Evolutionary conservation across 1,140 invertebrate species (phyloP).

Genomic region (Aphis gossypii): DNA sequence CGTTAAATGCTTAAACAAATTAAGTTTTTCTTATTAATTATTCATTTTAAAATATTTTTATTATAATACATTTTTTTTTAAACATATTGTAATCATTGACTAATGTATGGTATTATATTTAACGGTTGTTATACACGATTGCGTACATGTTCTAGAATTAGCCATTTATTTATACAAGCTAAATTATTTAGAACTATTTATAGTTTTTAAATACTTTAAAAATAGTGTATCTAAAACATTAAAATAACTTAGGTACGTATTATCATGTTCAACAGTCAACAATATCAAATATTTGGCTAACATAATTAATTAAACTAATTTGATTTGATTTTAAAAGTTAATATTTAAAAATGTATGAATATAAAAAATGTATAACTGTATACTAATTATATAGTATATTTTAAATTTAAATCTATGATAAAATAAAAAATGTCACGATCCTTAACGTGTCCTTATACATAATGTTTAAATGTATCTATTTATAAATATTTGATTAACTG

Average conservation of each 20-base stretch:
- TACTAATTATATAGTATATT: neutral
- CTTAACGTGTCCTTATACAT: neutral
- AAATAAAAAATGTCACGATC: neutral
- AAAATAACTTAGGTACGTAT: neutral
- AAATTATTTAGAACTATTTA: too few species aligned
- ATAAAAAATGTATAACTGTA: neutral
- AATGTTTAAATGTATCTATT: neutral
- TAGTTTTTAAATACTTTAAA: too few species aligned
- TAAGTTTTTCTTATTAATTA: too few species aligned
- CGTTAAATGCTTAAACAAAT: neutral
- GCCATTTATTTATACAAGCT: too few species aligned
- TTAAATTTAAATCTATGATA: neutral
- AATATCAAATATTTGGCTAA: neutral
- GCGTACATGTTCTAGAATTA: too few species aligned
- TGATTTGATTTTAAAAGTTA: neutral
- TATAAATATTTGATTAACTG: constrained; percentile 41
- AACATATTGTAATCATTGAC: too few species aligned
- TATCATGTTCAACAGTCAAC: neutral
- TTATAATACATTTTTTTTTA: too few species aligned
- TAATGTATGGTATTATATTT: too few species aligned
- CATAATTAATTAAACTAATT: neutral
- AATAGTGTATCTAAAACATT: neutral
- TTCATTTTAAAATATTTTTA: too few species aligned
- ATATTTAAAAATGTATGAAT: neutral
- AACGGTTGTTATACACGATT: too few species aligned